Evolutionary conservation across 2,113 vertebrate species (phyloP).

Genomic region (Cottus gobio): DNA sequence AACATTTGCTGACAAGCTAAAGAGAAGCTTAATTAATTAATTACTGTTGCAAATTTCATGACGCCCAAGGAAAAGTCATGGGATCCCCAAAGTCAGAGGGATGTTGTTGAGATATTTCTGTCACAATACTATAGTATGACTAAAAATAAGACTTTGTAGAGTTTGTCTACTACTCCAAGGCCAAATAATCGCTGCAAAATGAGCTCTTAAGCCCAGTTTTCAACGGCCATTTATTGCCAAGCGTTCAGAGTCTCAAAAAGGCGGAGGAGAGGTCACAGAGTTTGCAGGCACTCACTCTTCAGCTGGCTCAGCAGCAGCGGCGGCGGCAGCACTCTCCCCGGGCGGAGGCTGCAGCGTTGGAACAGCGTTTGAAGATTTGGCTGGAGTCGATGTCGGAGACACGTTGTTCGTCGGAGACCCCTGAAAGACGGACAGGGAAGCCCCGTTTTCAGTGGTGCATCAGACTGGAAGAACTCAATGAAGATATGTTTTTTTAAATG

Average conservation of each 20-base stretch:
- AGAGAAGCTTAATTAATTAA: not conserved
- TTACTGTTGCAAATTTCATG: not conserved
- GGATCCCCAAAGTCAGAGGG: no score
- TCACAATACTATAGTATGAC: not conserved
- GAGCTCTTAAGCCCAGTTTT: not conserved
- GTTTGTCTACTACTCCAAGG: not conserved
- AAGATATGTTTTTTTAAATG: not conserved
- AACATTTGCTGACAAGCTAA: not conserved
- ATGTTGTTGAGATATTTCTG: no score
- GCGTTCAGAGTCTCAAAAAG: not conserved
- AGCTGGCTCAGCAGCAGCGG: slow-evolving; percentile 72
- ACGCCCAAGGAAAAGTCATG: no score
- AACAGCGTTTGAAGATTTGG: slow-evolving; percentile 92
- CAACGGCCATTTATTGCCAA: not conserved
- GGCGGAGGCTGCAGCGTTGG: slow-evolving; percentile 93
- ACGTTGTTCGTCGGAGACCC: slow-evolving; percentile 95
- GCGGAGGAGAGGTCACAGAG: not conserved
- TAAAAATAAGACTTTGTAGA: not conserved
- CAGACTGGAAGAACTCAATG: not conserved
- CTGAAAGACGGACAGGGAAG: slow-evolving; percentile 72
- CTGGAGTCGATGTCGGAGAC: slow-evolving; percentile 96
- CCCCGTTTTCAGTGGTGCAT: not conserved
- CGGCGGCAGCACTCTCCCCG: slow-evolving; percentile 65
- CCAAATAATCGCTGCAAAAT: not conserved
- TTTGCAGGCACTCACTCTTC: slow-evolving; percentile 76